Base-by-base conservation (phyloP, 2,888 invertebrate species). In the Listrodromus nycthemerus region DNA sequence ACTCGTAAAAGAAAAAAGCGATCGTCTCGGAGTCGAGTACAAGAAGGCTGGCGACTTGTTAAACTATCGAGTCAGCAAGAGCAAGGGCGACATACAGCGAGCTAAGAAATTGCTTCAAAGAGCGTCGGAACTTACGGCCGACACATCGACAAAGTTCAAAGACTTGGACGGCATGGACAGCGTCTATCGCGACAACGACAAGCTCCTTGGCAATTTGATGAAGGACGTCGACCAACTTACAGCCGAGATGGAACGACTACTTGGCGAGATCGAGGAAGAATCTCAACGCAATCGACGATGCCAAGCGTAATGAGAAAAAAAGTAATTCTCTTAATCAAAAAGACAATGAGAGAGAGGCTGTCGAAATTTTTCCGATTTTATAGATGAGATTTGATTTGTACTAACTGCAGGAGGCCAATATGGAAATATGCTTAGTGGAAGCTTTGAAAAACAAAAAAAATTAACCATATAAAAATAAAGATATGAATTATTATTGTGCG, bases 111-210 rank as follows among this genome's bases (percentile, higher is more conserved):
- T 99, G 76, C 94, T 97, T 77, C 96, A 96, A 87, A 95, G 97
- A 85, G 98, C 99, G 0, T 96, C 97, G 52, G 96, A 96, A 89
- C 94, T 99, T 27, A 97, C 98, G 1, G 96, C 96, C 82, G 96
- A 96, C 86, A 97, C 97, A 1, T 95, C 96, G 89, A 95, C 95
- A 81, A 97, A 97, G 92, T 94, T 97, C 30, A 96, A 96, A 88
- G 96, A 96, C 88, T 94, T 98, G 71, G 95, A 95, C 89, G 95
- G 96, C 92, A 95, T 97, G 95, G 96, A 97, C 89, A 95, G 94
- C 85, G 95, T 96, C 69, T 96, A 96, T 91, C 95, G 94, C 84
- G 95, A 95, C 74, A 95, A 96, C 89, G 96, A 96, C 88, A 94
- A 94, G 71, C 94, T 95, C 78, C 93, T 97, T 70, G 93, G 93